Evolutionary conservation across 2,113 vertebrate species (phyloP).

Genomic region (Vicugna pacos): DNA sequence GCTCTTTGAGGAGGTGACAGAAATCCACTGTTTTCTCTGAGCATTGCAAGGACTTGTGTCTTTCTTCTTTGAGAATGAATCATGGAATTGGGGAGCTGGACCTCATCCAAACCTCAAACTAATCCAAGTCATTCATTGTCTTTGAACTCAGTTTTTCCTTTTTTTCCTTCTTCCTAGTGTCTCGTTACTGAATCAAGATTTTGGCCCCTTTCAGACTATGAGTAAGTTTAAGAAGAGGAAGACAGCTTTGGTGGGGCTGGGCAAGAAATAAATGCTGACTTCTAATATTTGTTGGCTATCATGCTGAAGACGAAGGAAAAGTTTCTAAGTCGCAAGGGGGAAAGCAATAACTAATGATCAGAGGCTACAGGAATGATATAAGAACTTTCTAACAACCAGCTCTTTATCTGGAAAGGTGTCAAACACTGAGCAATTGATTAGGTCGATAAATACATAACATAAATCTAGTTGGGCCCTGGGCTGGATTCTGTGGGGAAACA

Average conservation of each 20-base stretch:
- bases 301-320: neutral
- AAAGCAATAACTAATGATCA: neutral
- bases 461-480: neutral
- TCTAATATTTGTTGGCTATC: neutral
- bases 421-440: neutral
- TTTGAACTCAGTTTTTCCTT: constrained; percentile 48
- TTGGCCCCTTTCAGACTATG: neutral
- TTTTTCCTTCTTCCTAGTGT: neutral
- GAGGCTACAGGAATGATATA: neutral
- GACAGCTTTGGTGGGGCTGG: neutral
- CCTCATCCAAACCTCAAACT: constrained; percentile 65
- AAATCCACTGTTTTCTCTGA: neutral
- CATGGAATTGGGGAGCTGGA: neutral
- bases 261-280: neutral
- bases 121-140: constrained; percentile 8
- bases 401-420: neutral
- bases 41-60: constrained; percentile 28
- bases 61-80: constrained; percentile 62
- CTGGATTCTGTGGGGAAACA: neutral
- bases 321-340: neutral
- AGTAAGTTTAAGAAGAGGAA: neutral
- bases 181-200: constrained; percentile 40
- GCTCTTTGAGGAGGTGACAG: neutral
- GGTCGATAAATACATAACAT: neutral
- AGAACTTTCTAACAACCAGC: neutral